phyloP scores from a whole-genome alignment of 2,888 invertebrate genomes.

The Chalcis sispes region DNA sequence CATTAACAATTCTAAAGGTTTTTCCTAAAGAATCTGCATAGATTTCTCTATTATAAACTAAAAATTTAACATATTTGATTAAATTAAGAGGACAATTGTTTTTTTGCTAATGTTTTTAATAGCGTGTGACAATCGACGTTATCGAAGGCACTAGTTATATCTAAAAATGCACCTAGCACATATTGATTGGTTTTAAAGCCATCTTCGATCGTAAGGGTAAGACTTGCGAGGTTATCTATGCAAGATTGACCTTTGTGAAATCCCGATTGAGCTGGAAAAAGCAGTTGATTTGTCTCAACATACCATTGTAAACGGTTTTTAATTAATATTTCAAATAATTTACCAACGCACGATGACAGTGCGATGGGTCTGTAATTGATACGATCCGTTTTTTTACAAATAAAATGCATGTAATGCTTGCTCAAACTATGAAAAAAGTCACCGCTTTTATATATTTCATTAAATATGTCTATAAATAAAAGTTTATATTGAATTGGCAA shows the following conservation, averaged over 20 bases:
- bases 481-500: neutral
- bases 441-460: neutral
- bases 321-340: neutral
- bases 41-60: too few species aligned
- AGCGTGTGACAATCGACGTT: conserved; percentile 7
- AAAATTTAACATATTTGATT: too few species aligned
- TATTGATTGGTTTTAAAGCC: neutral
- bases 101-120: neutral
- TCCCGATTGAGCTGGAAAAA: too few species aligned
- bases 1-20: neutral
- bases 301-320: too few species aligned
- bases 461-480: neutral
- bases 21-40: neutral
- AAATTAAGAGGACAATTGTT: too few species aligned
- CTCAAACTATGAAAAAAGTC: neutral
- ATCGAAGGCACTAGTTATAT: conserved; percentile 19
- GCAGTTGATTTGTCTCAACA: too few species aligned
- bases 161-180: conserved; percentile 11
- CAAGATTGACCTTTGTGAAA: conserved; percentile 3
- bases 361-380: neutral
- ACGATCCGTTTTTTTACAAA: neutral
- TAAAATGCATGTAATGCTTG: neutral
- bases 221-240: neutral
- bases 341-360: neutral
- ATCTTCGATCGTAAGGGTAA: too few species aligned